phyloP scores from a whole-genome alignment of 2,113 vertebrate genomes.

The Corvus hawaiiensis region DNA sequence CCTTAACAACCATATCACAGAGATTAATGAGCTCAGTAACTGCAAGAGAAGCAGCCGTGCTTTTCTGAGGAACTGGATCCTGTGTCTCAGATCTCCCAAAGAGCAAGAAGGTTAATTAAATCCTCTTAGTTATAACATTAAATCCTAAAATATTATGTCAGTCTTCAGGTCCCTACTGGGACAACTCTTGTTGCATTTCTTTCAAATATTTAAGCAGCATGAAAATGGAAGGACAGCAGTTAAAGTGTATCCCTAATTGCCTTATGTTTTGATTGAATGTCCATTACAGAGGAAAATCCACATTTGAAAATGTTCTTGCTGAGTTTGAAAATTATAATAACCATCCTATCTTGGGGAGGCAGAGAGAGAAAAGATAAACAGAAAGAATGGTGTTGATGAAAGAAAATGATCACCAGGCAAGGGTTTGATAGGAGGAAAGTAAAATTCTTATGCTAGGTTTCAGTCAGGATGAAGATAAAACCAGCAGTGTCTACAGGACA shows the following conservation, averaged over 20 bases:
- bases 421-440: not conserved
- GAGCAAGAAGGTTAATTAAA: constrained; percentile 23
- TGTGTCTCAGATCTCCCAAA: not conserved
- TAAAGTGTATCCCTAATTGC: not conserved
- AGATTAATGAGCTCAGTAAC: constrained; percentile 12
- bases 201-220: not conserved
- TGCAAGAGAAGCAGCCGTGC: not conserved
- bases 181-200: not conserved
- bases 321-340: not conserved
- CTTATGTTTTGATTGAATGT: not conserved
- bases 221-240: not conserved
- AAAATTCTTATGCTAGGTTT: not conserved
- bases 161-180: not conserved
- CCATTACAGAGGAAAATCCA: not conserved
- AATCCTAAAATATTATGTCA: not conserved
- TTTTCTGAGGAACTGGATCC: not conserved
- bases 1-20: not conserved
- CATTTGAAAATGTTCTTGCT: not conserved
- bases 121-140: not conserved
- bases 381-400: not conserved
- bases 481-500: not conserved
- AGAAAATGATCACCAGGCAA: not conserved
- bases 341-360: not conserved
- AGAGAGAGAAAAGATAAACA: not conserved
- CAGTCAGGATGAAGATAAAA: not conserved